Percentiles rank a stretch among this genome's conserved stretches.
phyloP scores from a whole-genome alignment of 92 coral and sea anemone species.

The Micromussa lordhowensis region DNA sequence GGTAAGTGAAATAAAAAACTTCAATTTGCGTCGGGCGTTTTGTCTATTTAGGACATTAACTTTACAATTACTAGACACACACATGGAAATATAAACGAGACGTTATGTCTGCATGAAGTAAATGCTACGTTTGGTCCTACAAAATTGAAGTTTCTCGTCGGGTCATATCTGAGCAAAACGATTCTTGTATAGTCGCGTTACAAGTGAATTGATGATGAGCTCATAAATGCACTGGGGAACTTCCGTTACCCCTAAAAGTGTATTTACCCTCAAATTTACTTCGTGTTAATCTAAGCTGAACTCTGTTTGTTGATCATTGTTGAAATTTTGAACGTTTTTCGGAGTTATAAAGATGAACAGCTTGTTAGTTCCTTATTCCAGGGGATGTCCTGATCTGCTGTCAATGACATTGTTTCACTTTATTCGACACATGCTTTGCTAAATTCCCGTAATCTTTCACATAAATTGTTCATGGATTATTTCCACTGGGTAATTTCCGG shows the following conservation, averaged over 20 bases:
- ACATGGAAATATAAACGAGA: constrained; percentile 1
- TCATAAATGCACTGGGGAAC: constrained; percentile 9
- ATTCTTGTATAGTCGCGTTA: constrained; percentile 39
- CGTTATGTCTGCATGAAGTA: not conserved
- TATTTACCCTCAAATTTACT: constrained; percentile 25
- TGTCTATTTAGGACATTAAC: constrained; percentile 33
- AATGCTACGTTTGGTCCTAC: not conserved
- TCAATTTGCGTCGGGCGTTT: constrained; percentile 25
- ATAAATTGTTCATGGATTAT: not conserved
- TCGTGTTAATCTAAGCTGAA: not conserved
- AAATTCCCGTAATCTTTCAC: constrained; percentile 16
- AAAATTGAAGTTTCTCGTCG: not conserved
- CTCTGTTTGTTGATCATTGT: not conserved
- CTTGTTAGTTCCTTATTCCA: constrained; percentile 12
- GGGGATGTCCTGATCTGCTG: constrained; percentile 34
- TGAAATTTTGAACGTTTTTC: constrained; percentile 5
- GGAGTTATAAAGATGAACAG: not conserved
- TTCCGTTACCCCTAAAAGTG: constrained; percentile 19
- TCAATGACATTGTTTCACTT: constrained; percentile 8
- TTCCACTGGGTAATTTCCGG: constrained; percentile 33
- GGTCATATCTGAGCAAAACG: not conserved
- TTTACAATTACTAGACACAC: constrained; percentile 24
- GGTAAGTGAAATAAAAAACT: constrained; percentile 61
- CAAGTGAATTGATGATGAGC: constrained; percentile 16
- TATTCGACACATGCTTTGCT: constrained; percentile 2